Conservation (phyloP, 1,140 invertebrate species). For the Bacillus rossius region DNA sequence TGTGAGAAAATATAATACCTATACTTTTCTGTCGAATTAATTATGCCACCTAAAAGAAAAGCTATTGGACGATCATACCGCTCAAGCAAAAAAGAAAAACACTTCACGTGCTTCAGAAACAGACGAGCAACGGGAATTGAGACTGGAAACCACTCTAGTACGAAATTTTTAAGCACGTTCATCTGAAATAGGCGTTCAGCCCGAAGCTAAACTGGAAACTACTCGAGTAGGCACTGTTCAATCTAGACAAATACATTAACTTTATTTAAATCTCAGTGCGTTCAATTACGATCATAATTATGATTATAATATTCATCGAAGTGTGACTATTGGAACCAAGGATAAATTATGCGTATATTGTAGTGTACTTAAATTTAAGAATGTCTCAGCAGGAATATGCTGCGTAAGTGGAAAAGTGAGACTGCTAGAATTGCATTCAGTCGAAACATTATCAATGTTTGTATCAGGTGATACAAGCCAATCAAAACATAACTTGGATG, state of each 20-base stretch:
- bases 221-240: constrained; percentile 14
- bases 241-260: constrained; percentile 12
- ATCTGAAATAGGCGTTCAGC: too few relatives aligned
- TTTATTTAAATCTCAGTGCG: constrained; percentile 16
- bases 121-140: too few relatives aligned
- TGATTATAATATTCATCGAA: constrained; percentile 17
- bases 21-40: neutral
- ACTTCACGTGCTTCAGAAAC: constrained; percentile 2
- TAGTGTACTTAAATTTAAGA: constrained; percentile 7
- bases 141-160: too few relatives aligned
- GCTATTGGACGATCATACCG: neutral
- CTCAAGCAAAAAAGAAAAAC: constrained; percentile 8
- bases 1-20: too few relatives aligned
- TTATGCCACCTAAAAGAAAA: constrained; percentile 5
- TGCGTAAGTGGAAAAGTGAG: constrained; percentile 4
- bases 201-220: neutral
- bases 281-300: constrained; percentile 21
- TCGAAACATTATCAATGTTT: neutral
- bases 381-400: constrained; percentile 9
- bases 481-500: too few relatives aligned
- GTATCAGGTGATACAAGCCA: neutral
- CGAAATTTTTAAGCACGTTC: too few relatives aligned
- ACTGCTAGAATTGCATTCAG: neutral
- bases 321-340: constrained; percentile 13
- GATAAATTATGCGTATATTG: constrained; percentile 16